A percentile compares a stretch with the other conserved stretches of the same genome.
phyloP scores from a whole-genome alignment of 2,113 vertebrate species.

The Zootoca vivipara region DNA sequence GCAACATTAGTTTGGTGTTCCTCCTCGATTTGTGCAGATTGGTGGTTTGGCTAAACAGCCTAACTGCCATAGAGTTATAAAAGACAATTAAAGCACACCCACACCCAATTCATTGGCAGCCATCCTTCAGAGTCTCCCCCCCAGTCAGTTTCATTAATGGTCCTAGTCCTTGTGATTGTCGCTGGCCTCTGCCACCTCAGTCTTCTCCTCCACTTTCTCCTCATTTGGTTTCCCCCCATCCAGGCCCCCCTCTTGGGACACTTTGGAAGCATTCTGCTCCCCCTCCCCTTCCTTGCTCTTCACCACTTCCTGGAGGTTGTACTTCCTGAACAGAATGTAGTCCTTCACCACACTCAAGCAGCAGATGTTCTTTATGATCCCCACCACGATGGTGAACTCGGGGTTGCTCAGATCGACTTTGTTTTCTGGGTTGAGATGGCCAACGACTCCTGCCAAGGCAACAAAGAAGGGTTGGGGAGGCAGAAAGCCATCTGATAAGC shows the following conservation, averaged over 20 bases:
- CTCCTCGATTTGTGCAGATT: not conserved
- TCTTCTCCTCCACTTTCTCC: slow-evolving; percentile 43
- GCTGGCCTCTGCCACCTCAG: not conserved
- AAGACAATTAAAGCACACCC: slow-evolving; percentile 15
- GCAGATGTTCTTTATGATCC: slow-evolving; percentile 94
- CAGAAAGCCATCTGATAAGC: no score
- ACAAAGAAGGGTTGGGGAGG: not conserved
- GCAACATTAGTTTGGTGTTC: no score
- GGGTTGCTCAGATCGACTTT: slow-evolving; percentile 93
- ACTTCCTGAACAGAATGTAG: slow-evolving; percentile 91
- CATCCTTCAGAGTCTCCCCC: slow-evolving; percentile 2
- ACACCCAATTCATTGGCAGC: slow-evolving; percentile 24
- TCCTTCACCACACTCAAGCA: slow-evolving; percentile 93
- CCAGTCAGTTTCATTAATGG: not conserved
- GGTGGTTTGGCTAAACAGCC: not conserved
- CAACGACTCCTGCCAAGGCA: slow-evolving; percentile 84
- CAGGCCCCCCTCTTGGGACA: slow-evolving; percentile 20
- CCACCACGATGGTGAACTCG: slow-evolving; percentile 90
- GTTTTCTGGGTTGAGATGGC: slow-evolving; percentile 90
- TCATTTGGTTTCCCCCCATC: slow-evolving; percentile 10
- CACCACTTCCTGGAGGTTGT: slow-evolving; percentile 93
- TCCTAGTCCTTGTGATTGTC: slow-evolving; percentile 11
- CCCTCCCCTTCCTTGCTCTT: slow-evolving; percentile 71
- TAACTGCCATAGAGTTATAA: not conserved
- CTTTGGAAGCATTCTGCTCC: slow-evolving; percentile 26